These are phyloP conservation scores for Parus major DNA, from an alignment of 2,113 vertebrate genomes.

Conservation along the genomic window DNA sequence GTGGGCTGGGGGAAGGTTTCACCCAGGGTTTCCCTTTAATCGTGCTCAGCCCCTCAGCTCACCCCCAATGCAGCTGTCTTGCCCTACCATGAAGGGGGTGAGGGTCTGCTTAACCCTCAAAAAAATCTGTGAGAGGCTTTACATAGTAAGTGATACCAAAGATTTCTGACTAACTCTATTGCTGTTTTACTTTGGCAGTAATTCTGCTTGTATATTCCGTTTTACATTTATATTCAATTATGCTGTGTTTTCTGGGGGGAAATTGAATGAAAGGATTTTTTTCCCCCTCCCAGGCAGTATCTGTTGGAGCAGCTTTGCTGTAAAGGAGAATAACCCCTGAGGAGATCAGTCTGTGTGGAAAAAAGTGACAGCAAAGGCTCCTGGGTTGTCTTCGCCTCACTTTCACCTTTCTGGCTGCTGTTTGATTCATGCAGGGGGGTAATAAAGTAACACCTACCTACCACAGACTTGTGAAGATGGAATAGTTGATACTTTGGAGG, in stretches of 20 bases:
- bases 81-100: fast-evolving
- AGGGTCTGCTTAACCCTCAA: not conserved
- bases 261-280: not conserved
- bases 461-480: not conserved
- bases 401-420: not conserved
- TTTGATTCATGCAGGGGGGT: not conserved
- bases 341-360: not conserved
- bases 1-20: not conserved
- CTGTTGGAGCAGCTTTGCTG: not conserved
- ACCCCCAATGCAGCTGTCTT: not conserved
- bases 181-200: not conserved
- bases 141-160: not conserved
- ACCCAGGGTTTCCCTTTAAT: not conserved
- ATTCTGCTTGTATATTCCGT: not conserved
- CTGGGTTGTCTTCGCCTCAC: not conserved
- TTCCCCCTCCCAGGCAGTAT: not conserved
- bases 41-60: not conserved
- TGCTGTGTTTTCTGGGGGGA: not conserved
- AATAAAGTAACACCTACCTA: not conserved
- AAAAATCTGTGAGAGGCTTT: not conserved
- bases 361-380: not conserved
- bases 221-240: not conserved
- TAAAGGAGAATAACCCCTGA: not conserved
- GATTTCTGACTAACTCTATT: not conserved
- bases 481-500: not conserved